phyloP scores from a whole-genome alignment of 1,140 invertebrate genomes.

The Drosophila lacertosa region DNA sequence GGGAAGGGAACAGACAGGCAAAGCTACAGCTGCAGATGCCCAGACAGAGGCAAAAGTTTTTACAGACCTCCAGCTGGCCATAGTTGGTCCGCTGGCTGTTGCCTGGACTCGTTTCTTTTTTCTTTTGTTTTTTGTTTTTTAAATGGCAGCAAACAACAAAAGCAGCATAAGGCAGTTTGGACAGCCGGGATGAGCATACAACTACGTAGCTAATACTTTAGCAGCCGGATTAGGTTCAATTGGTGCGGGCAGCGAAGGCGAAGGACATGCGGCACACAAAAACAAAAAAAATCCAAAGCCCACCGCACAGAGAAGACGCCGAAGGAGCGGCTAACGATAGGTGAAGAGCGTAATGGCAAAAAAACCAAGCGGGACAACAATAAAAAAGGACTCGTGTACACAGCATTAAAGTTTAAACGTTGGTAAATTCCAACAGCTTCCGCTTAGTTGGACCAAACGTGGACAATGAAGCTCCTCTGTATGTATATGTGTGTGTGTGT shows the following conservation, averaged over 20 bases:
- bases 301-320: slow-evolving; percentile 11
- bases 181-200: slow-evolving; percentile 79
- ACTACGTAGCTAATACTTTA: slow-evolving; percentile 82
- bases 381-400: slow-evolving; percentile 65
- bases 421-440: slow-evolving; percentile 81
- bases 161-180: slow-evolving; percentile 81
- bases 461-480: slow-evolving; percentile 53
- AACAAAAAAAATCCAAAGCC: slow-evolving; percentile 58
- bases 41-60: slow-evolving; percentile 69
- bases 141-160: slow-evolving; percentile 80
- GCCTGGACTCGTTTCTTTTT: slow-evolving; percentile 19
- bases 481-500: neutral
- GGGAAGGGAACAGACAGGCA: slow-evolving; percentile 15
- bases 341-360: slow-evolving; percentile 23
- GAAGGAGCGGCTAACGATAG: slow-evolving; percentile 13
- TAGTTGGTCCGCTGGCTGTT: slow-evolving; percentile 6
- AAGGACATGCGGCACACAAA: slow-evolving; percentile 48
- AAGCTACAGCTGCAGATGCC: slow-evolving; percentile 13
- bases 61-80: slow-evolving; percentile 51
- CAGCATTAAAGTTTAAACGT: slow-evolving; percentile 81
- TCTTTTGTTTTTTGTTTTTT: slow-evolving; percentile 53
- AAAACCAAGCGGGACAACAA: slow-evolving; percentile 7
- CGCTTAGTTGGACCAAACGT: slow-evolving; percentile 68
- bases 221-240: slow-evolving; percentile 82
- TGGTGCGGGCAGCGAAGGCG: slow-evolving; percentile 53